Base-by-base conservation (phyloP, 2,113 vertebrate species). In the Cavia aperea region DNA sequence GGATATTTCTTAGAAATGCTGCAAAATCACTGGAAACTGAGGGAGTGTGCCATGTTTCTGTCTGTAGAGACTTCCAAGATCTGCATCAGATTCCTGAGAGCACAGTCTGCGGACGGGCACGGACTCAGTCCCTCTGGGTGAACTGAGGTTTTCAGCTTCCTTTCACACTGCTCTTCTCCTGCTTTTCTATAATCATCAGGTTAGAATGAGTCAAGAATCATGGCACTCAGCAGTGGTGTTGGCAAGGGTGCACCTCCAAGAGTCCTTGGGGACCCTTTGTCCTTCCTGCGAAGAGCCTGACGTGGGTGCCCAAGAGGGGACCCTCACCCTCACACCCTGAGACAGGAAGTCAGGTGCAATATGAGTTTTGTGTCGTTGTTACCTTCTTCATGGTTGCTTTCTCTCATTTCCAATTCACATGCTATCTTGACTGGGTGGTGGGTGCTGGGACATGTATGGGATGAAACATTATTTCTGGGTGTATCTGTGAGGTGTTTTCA, bases 161-260 rank as follows among this genome's bases (percentile, higher is more conserved):
- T 46, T 29, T 33, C 46, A 46, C 21, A 19, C 4, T 12, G 65
- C 19, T 18, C 3, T 2, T 49, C 26, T 8, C 14, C 29, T 9
- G 3, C 31, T 10, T 26, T 31, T 7, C 58, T 60, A 29, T 7
- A 5, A 0, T 39, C n/a, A 7, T n/a, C 21, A 21, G 33, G 10
- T 66, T 13, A 24, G 39, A 65, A 39, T 3, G 18, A 75, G 33
- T 3, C 4, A 2, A 33, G 81, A 24, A 24, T 33, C 5, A 2
- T 19, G 31, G 11, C 1, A 7, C 31, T 11, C 9, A 33, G 43
- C 1, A 26, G 2, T 18, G 51, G 39, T 0, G 0, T 15, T 39
- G 4, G 2, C 43, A 5, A 19, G 31, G 12, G 6, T 1, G 39
- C 2, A 23, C 15, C 43, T 10, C 3, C 16, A 23, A 8, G 33